These are phyloP conservation scores for Aleiodes testaceus DNA, from an alignment of 2,888 invertebrate genomes.

Conservation along the genomic window DNA sequence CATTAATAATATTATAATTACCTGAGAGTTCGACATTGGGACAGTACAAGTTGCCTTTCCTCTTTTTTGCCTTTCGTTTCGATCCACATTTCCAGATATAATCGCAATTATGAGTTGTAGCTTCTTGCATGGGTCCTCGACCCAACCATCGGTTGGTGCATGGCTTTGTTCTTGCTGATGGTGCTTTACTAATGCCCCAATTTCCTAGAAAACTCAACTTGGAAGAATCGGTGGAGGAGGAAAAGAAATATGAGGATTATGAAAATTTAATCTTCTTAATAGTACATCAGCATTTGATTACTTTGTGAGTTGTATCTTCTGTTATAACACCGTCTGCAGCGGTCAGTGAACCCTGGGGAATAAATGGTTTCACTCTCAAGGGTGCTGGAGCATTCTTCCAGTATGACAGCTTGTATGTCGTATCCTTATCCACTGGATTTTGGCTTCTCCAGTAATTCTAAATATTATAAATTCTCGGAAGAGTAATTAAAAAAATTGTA, in stretches of 20 bases:
- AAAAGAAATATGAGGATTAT: neutral
- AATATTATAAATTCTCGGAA: conserved; percentile 28
- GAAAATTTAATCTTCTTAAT: conserved; percentile 1
- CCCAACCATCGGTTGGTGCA: conserved; percentile 61
- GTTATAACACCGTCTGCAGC: conserved; percentile 73
- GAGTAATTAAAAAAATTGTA: neutral
- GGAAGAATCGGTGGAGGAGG: conserved; percentile 31
- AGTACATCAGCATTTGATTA: conserved; percentile 54
- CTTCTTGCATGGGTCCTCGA: conserved; percentile 81
- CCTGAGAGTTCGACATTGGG: conserved; percentile 61
- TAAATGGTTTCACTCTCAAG: conserved; percentile 57
- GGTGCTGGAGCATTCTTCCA: conserved; percentile 56
- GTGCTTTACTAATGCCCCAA: conserved; percentile 59
- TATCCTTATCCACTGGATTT: conserved; percentile 76
- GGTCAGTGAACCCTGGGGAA: conserved; percentile 70
- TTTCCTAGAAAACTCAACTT: conserved; percentile 68
- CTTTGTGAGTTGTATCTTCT: conserved; percentile 76
- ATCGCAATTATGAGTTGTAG: conserved; percentile 84
- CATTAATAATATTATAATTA: conserved; percentile 44
- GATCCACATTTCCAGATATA: conserved; percentile 72
- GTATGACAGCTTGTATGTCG: conserved; percentile 74
- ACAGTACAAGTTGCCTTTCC: conserved; percentile 56
- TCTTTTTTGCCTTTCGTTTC: conserved; percentile 51
- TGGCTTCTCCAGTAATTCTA: conserved; percentile 72
- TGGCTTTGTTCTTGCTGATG: conserved; percentile 56